phyloP scores from a whole-genome alignment of 2,888 invertebrate genomes.

The Glaucopsyche alexis region DNA sequence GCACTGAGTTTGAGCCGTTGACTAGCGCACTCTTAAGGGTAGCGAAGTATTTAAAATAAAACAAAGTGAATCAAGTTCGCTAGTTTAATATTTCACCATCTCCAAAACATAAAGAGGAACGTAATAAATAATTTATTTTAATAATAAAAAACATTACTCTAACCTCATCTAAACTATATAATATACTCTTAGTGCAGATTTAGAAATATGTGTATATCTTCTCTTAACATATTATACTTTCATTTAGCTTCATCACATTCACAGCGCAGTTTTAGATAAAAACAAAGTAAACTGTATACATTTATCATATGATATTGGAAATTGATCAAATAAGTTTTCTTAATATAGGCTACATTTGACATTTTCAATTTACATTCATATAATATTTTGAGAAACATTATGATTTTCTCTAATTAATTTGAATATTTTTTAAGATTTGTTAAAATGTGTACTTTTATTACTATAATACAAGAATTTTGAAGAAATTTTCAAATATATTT shows the following conservation, averaged over 20 bases:
- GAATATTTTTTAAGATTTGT: no score
- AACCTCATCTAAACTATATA: slow-evolving; percentile 43
- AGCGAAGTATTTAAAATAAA: background rate
- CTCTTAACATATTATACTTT: slow-evolving; percentile 55
- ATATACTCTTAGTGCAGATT: slow-evolving; percentile 63
- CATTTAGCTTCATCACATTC: slow-evolving; percentile 63
- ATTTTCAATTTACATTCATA: background rate
- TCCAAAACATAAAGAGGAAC: slow-evolving; percentile 34
- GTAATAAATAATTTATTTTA: slow-evolving; percentile 46
- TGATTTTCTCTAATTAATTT: background rate
- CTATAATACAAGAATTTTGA: no score
- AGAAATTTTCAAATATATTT: no score
- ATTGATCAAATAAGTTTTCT: background rate
- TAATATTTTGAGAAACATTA: background rate
- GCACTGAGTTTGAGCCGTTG: no score
- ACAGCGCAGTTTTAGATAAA: slow-evolving; percentile 62
- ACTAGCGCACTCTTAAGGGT: no score
- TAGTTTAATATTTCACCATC: slow-evolving; percentile 29
- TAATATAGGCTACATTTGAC: background rate
- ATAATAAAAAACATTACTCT: slow-evolving; percentile 45
- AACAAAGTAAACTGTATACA: slow-evolving; percentile 25
- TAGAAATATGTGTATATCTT: slow-evolving; percentile 64
- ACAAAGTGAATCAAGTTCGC: slow-evolving; percentile 16
- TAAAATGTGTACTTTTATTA: no score
- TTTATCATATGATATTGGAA: background rate